Percentiles rank a stretch among this genome's conserved stretches.
Conservation (phyloP, 2,797 vertebrate genomes). For the Alosa sapidissima region DNA sequence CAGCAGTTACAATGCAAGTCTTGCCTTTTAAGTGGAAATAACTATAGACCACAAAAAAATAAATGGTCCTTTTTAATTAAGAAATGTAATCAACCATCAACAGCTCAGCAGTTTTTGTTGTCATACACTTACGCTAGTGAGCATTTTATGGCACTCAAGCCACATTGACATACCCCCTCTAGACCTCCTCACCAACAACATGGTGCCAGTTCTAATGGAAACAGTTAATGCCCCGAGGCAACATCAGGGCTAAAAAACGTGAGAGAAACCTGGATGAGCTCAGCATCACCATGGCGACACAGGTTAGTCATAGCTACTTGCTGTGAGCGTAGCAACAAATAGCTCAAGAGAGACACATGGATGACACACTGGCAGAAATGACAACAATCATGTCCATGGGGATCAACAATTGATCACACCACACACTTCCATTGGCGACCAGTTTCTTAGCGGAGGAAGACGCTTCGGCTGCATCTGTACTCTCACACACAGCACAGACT, state of each 20-base stretch:
- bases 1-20: neutral
- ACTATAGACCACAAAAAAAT: neutral
- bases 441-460: neutral
- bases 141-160: neutral
- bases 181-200: neutral
- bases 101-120: neutral
- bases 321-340: neutral
- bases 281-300: constrained; percentile 30
- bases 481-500: neutral
- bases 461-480: neutral
- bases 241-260: neutral
- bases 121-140: neutral
- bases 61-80: neutral
- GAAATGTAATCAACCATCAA: neutral
- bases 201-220: neutral
- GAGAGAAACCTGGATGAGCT: neutral
- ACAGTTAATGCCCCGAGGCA: neutral
- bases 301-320: constrained; percentile 12
- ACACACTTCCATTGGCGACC: neutral
- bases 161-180: neutral
- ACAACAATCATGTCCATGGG: neutral
- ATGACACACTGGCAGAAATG: neutral
- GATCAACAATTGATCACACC: neutral
- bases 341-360: neutral
- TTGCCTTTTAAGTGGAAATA: neutral